Evolutionary conservation across 1,140 invertebrate species (phyloP).

Genomic region (Drosophila santomea): DNA sequence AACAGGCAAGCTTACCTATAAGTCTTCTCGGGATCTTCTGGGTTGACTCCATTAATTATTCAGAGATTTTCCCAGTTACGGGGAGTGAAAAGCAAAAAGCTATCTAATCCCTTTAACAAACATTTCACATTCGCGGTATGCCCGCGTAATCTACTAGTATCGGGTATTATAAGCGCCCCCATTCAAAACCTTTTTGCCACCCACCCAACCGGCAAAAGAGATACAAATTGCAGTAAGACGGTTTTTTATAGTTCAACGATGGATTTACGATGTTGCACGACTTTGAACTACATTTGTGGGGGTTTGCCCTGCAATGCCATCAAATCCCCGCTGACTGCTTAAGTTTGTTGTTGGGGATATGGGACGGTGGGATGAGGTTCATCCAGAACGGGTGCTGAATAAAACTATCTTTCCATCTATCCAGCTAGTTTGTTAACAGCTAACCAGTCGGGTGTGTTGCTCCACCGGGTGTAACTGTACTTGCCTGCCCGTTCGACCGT

Average conservation of each 20-base stretch:
- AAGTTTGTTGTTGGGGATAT: slow-evolving; percentile 29
- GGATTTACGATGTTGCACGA: slow-evolving; percentile 81
- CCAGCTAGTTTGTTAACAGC: slow-evolving; percentile 64
- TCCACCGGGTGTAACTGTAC: slow-evolving; percentile 41
- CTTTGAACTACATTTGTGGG: slow-evolving; percentile 79
- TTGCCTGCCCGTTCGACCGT: slow-evolving; percentile 63
- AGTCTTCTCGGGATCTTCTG: no score
- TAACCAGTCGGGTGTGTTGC: slow-evolving; percentile 41
- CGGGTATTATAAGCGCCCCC: slow-evolving; percentile 6
- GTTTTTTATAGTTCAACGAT: slow-evolving; percentile 82
- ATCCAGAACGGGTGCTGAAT: slow-evolving; percentile 31
- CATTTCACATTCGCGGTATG: neutral
- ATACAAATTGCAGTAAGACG: slow-evolving; percentile 77
- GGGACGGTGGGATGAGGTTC: neutral
- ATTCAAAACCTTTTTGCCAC: slow-evolving; percentile 29
- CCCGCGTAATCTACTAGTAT: neutral
- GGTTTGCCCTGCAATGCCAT: slow-evolving; percentile 28
- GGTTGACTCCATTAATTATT: no score
- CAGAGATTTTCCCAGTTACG: no score
- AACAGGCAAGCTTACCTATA: no score
- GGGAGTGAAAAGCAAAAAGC: no score
- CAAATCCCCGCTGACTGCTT: slow-evolving; percentile 42
- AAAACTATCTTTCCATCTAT: slow-evolving; percentile 37
- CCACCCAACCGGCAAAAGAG: slow-evolving; percentile 60
- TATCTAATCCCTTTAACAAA: neutral